Evolutionary conservation across 2,797 vertebrate genomes (phyloP), one percentile per base, ranked within the genome.

Genomic region (Neosilurus hyrtlii): DNA sequence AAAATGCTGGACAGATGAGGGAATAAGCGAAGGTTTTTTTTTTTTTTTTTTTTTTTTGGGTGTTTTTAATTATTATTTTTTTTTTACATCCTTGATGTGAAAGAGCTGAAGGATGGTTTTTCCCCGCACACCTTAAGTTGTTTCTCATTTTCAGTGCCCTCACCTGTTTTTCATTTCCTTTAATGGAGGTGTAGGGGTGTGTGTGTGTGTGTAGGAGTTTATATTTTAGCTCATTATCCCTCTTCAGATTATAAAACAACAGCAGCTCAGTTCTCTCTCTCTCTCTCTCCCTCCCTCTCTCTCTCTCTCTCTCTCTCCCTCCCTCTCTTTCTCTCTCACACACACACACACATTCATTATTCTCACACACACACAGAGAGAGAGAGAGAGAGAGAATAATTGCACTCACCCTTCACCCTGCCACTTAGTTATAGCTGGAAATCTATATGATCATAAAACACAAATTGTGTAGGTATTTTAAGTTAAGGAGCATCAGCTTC

Each of bases 241-340:
- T 54, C 22, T 62, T 12, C 79, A 62, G 56, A 81, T 80, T 61
- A 54, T 76, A 76, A 81, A 84, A 81, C 83, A 81, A 76, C 35
- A 59, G 70, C 35, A 75, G 49, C 66, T 81, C 51, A 82, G 57
- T 79, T 11, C 52, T 54, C 76, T 20, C 56, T 18, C 68, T 56
- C 24, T 67, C 20, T 15, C 1, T 67, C 24, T 54, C 4, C 12
- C 20, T 22, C 71, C 24, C 51, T 24, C 71, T 56, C 71, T 52
- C 43, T 24, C 24, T 51, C 73, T 37, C 0, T 24, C 4, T 63
- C 18, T 54, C 9, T 18, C 15, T 16, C n/a, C 1, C 11, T 18
- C 7, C 15, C 2, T 37, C 5, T 59, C 30, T 37, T 1, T 75
- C 22, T 75, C 54, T 22, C 18, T 57, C 9, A n/a, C 30, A 30